Base-by-base conservation (phyloP, 2,797 vertebrate genomes). In the Galagoides demidoff region DNA sequence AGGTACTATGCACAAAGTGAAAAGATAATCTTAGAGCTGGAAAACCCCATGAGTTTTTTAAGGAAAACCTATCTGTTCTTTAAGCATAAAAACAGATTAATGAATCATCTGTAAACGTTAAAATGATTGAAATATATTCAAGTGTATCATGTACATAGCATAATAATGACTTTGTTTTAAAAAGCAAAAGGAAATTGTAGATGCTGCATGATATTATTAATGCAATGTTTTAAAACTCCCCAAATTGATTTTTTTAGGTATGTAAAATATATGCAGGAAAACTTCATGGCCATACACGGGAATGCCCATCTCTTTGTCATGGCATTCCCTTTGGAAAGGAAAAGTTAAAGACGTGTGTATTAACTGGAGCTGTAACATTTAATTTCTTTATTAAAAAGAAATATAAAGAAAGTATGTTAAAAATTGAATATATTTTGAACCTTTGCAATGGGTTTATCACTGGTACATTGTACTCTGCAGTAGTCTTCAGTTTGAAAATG, bases 111-210 rank as follows among this genome's bases (percentile, higher is more conserved):
- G 0, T 86, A 63, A 82, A 31, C 43, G 12, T 87, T 90, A 31
- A 90, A 90, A 45, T 84, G 31, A 85, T 88, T 70, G 37, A 82
- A 83, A 34, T 89, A n/a, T 34, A 86, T 66, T 43, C 57, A 61
- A 71, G 1, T 66, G 25, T 77, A 45, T 78, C 74, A 31, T 2
- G 1, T 66, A 85, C 57, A 57, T 29, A 89, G 6, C 5, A 49
- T 83, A 86, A 73, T 10, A 92, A 83, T 78, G 3, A 27, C 39
- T 59, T 76, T 39, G 45, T 22, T 10, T 7, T 0, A 55, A 64
- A 57, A 92, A 7, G 8, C 45, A 66, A 49, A 5, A 37, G 59
- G 49, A 90, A 89, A 12, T 29, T 31, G 2, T 49, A 74, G 13
- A 3, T 63, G 25, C 8, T 64, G 3, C 19, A 45, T 59, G 49